Evolutionary conservation across 37 sponge, comb jelly and placozoan genomes (phyloP).

Genomic region (Agelas oroides): DNA sequence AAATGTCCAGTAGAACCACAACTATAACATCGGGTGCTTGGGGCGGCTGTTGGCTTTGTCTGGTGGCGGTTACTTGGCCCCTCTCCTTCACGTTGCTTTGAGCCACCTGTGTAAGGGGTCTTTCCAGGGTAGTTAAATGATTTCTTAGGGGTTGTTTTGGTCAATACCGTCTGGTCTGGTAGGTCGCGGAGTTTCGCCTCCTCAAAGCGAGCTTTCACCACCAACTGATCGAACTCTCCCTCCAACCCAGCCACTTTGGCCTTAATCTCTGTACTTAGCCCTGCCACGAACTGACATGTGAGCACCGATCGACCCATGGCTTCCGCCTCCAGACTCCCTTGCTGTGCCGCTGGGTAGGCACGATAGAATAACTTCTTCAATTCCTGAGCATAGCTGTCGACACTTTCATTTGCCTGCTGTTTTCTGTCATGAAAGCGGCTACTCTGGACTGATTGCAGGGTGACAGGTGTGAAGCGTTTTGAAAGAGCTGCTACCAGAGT

Average conservation of each 20-base stretch:
- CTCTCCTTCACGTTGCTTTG: no score
- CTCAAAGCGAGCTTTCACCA: conserved; percentile 36
- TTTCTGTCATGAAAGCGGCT: conserved; percentile 43
- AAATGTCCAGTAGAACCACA: no score
- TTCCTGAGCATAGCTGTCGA: conserved; percentile 53
- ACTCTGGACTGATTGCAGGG: conserved; percentile 37
- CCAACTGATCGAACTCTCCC: conserved; percentile 10
- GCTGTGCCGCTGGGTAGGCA: conserved; percentile 25
- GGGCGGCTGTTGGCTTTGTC: no score
- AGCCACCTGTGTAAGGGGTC: no score
- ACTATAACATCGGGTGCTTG: no score
- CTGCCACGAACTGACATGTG: conserved; percentile 22
- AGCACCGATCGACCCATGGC: conserved; percentile 29
- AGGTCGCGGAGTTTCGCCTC: conserved; percentile 23
- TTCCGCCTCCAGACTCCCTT: conserved; percentile 20
- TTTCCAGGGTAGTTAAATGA: no score
- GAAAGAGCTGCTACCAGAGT: conserved; percentile 21
- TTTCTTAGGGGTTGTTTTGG: no score
- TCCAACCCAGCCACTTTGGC: conserved; percentile 17
- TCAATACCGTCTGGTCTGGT: no score
- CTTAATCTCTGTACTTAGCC: conserved; percentile 7
- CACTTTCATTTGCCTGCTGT: conserved; percentile 23
- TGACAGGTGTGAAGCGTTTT: conserved; percentile 40
- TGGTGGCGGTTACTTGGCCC: no score
- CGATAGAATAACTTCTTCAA: conserved; percentile 14